These are phyloP conservation scores for Acromyrmex heyeri DNA, from an alignment of 1,140 invertebrate species.

Conservation along the genomic window DNA sequence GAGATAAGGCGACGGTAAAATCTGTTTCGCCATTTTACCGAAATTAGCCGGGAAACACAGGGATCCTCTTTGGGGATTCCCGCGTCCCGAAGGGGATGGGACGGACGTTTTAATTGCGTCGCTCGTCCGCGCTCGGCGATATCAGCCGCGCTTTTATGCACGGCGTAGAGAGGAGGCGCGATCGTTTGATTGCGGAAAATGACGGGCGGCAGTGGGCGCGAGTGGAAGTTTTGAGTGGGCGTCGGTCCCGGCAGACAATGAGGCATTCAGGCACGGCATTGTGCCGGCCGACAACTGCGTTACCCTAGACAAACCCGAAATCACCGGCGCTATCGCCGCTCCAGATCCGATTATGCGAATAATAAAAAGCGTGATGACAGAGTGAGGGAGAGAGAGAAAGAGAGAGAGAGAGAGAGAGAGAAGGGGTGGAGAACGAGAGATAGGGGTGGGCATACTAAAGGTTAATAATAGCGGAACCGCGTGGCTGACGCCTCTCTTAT, in stretches of 20 bases:
- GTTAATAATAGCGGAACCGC: conserved; percentile 63
- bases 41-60: conserved; percentile 43
- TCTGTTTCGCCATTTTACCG: conserved; percentile 27
- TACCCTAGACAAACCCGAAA: conserved; percentile 85
- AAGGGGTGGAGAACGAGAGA: conserved; percentile 28
- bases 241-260: conserved; percentile 82
- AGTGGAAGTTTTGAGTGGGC: conserved; percentile 82
- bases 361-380: conserved; percentile 79
- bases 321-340: conserved; percentile 82
- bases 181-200: conserved; percentile 80
- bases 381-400: conserved; percentile 32
- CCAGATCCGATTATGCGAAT: conserved; percentile 84
- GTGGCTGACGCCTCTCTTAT: conserved; percentile 35
- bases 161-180: conserved; percentile 55
- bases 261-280: conserved; percentile 82
- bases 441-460: conserved; percentile 36
- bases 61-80: conserved; percentile 17
- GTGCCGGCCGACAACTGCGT: conserved; percentile 82
- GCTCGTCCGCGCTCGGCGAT: conserved; percentile 31
- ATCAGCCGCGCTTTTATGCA: conserved; percentile 54
- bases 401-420: conserved; percentile 10
- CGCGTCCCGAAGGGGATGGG: not conserved
- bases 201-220: conserved; percentile 75
- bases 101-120: conserved; percentile 69
- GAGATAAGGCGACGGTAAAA: not conserved